Conservation (phyloP, 1,140 invertebrate genomes). For the Lithobius niger region DNA sequence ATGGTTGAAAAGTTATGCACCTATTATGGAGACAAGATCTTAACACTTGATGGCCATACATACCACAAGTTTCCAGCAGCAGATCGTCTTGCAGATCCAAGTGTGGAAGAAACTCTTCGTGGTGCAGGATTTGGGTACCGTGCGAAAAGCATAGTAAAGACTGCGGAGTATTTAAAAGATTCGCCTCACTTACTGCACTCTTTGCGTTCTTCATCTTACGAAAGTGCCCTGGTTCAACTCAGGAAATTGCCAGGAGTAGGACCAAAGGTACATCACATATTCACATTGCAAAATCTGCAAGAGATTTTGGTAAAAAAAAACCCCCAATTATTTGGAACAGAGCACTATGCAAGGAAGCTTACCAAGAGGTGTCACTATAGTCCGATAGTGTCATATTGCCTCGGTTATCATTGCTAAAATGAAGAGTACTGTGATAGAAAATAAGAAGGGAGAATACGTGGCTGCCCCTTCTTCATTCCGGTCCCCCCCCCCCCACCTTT, state of each 20-base stretch:
- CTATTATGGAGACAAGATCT: slow-evolving; percentile 65
- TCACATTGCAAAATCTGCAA: neutral
- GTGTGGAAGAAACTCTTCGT: slow-evolving; percentile 54
- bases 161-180: slow-evolving; percentile 54
- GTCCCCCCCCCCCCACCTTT: no score
- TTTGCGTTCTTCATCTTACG: slow-evolving; percentile 52
- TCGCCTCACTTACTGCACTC: slow-evolving; percentile 53
- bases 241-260: slow-evolving; percentile 72
- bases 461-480: no score
- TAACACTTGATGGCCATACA: slow-evolving; percentile 42
- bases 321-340: no score
- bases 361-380: no score
- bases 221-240: slow-evolving; percentile 54
- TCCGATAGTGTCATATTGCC: no score
- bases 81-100: slow-evolving; percentile 40
- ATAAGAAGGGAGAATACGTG: no score
- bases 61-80: slow-evolving; percentile 74
- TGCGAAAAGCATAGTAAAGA: slow-evolving; percentile 66
- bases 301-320: neutral
- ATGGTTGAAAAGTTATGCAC: slow-evolving; percentile 85
- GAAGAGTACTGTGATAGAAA: no score
- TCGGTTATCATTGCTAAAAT: no score
- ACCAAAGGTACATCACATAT: slow-evolving; percentile 49
- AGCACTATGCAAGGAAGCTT: no score
- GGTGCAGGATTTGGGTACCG: slow-evolving; percentile 57